These are phyloP conservation scores for Cherax destructor DNA, from an alignment of 1,140 invertebrate species.

Conservation along the genomic window DNA sequence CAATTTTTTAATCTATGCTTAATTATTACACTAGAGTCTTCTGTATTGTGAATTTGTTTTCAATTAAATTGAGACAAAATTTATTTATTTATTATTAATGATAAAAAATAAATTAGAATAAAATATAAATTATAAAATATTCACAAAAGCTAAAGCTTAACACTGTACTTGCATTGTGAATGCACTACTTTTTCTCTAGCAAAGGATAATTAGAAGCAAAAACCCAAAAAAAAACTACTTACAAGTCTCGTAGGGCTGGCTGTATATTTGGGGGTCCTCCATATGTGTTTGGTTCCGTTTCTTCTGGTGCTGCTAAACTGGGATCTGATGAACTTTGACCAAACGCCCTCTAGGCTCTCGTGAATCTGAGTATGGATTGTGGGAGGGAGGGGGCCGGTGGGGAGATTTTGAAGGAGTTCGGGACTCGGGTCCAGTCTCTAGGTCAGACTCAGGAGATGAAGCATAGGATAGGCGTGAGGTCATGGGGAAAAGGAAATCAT, in stretches of 20 bases:
- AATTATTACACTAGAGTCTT: constrained; percentile 17
- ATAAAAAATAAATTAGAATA: background rate
- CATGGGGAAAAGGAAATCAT: constrained; percentile 98
- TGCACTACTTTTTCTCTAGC: background rate
- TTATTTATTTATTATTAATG: background rate
- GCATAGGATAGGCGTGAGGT: constrained; percentile 95
- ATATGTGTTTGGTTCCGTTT: constrained; percentile 77
- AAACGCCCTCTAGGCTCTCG: constrained; percentile 76
- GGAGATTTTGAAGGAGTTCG: constrained; percentile 74
- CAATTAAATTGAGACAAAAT: background rate
- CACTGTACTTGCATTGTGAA: background rate
- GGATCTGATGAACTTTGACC: constrained; percentile 92
- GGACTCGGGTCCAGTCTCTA: constrained; percentile 78
- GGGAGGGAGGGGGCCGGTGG: constrained; percentile 75
- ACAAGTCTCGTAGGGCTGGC: constrained; percentile 75
- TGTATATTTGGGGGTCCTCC: constrained; percentile 84
- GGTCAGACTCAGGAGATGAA: constrained; percentile 94
- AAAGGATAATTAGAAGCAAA: background rate
- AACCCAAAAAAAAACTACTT: constrained; percentile 33
- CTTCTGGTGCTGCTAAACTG: constrained; percentile 84
- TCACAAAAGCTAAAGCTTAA: background rate
- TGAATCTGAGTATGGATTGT: constrained; percentile 39
- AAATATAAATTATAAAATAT: background rate
- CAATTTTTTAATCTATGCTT: no score
- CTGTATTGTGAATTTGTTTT: background rate